These are phyloP conservation scores for Scomberomorus guttatus DNA, from an alignment of 2,797 vertebrate species.

Conservation along the genomic window DNA sequence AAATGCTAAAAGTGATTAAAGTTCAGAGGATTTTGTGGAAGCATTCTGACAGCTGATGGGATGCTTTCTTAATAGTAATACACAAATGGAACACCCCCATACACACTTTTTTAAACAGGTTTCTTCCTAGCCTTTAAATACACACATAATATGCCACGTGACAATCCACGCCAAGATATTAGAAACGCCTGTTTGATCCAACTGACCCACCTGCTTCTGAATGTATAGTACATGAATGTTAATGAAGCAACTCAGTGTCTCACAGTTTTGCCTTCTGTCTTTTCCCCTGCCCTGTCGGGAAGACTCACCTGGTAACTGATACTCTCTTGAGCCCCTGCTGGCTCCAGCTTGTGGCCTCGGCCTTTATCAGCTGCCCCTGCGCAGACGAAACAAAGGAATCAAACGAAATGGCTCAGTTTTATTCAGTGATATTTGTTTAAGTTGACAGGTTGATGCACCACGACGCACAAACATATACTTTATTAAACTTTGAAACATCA, in stretches of 20 bases:
- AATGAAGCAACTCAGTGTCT: constrained; percentile 73
- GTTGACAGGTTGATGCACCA: background rate
- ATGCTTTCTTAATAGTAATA: constrained; percentile 9
- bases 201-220: constrained; percentile 53
- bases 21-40: constrained; percentile 33
- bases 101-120: background rate
- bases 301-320: constrained; percentile 53
- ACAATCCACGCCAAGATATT: constrained; percentile 21
- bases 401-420: background rate
- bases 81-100: background rate
- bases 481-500: constrained; percentile 44
- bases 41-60: constrained; percentile 29
- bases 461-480: background rate
- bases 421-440: constrained; percentile 16
- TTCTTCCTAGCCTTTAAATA: background rate
- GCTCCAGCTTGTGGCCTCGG: constrained; percentile 42
- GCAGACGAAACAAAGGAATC: background rate
- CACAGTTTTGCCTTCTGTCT: constrained; percentile 69
- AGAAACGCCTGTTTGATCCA: constrained; percentile 45
- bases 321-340: constrained; percentile 32
- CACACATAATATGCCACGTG: background rate
- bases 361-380: constrained; percentile 15
- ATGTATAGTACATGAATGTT: constrained; percentile 70
- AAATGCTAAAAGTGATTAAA: constrained; percentile 51
- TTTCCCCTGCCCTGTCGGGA: constrained; percentile 46